A percentile compares a stretch with the other conserved stretches of the same genome.
phyloP scores from a whole-genome alignment of 2,113 vertebrate genomes.

The Dissostichus mawsoni region DNA sequence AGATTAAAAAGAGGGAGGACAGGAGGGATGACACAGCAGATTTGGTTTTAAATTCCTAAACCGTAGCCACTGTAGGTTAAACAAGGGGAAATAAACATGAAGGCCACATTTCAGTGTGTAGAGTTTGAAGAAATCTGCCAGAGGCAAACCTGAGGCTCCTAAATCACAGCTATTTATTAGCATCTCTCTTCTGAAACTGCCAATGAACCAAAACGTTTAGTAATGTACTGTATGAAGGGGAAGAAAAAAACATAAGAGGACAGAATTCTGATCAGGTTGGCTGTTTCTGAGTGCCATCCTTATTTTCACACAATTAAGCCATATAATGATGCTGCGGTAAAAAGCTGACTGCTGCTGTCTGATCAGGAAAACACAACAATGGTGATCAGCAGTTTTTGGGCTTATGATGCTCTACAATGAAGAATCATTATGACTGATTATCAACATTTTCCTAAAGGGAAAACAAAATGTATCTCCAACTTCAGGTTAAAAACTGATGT shows the following conservation, averaged over 20 bases:
- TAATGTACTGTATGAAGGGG: background rate
- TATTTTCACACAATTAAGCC: background rate
- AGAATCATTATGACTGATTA: background rate
- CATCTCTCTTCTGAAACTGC: background rate
- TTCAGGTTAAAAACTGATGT: background rate
- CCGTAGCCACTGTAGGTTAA: slow-evolving; percentile 7
- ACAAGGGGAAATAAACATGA: slow-evolving; percentile 28
- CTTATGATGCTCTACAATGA: background rate
- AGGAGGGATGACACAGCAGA: slow-evolving; percentile 26
- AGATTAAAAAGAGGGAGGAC: slow-evolving; percentile 4
- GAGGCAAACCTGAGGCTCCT: slow-evolving; percentile 27
- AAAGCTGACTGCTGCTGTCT: background rate
- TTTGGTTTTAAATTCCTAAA: slow-evolving; percentile 24
- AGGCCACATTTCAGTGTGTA: background rate
- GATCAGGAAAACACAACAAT: slow-evolving; percentile 2
- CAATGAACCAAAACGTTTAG: slow-evolving; percentile 15
- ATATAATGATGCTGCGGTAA: slow-evolving; percentile 3
- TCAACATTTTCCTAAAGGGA: background rate
- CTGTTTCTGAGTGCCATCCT: background rate
- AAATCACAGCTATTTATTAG: background rate
- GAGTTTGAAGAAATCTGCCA: slow-evolving; percentile 4
- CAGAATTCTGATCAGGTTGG: background rate
- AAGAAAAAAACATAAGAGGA: background rate
- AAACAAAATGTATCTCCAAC: too few species aligned
- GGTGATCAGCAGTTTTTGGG: background rate